These are phyloP conservation scores for Balearica regulorum DNA, from an alignment of 2,797 vertebrate species.

Conservation along the genomic window DNA sequence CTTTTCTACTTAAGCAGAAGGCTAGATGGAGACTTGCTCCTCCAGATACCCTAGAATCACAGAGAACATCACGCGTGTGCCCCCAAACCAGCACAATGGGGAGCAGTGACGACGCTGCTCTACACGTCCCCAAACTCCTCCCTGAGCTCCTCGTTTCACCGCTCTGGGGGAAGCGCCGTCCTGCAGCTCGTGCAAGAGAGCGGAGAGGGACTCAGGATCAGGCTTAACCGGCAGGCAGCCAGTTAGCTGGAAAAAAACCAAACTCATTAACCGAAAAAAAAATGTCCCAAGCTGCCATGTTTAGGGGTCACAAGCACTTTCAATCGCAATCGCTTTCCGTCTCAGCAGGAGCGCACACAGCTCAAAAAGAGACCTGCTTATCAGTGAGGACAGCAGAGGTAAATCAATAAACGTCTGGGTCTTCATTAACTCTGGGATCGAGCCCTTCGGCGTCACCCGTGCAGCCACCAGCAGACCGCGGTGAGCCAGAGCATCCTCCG, in stretches of 20 bases:
- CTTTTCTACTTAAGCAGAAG: not conserved
- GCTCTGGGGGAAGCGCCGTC: not conserved
- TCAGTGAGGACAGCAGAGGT: not conserved
- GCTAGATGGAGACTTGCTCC: not conserved
- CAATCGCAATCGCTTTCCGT: not conserved
- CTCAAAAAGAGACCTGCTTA: not conserved
- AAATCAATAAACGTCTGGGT: not conserved
- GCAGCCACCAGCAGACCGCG: not conserved
- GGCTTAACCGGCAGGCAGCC: not conserved
- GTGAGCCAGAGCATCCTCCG: not conserved
- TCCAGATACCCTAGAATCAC: not conserved
- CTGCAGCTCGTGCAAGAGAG: not conserved
- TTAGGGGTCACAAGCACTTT: not conserved
- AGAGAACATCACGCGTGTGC: fast-evolving
- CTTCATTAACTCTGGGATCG: not conserved
- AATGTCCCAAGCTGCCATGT: not conserved
- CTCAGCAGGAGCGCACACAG: fast-evolving
- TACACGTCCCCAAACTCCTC: fast-evolving
- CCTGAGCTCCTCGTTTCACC: not conserved
- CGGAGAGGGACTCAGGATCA: fast-evolving
- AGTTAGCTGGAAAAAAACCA: not conserved
- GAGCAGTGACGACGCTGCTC: fast-evolving
- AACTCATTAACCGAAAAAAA: not conserved
- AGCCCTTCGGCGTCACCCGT: not conserved
- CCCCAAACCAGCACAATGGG: fast-evolving